These are phyloP conservation scores for Diabrotica balteata DNA, from an alignment of 2,888 invertebrate genomes.

Conservation along the genomic window DNA sequence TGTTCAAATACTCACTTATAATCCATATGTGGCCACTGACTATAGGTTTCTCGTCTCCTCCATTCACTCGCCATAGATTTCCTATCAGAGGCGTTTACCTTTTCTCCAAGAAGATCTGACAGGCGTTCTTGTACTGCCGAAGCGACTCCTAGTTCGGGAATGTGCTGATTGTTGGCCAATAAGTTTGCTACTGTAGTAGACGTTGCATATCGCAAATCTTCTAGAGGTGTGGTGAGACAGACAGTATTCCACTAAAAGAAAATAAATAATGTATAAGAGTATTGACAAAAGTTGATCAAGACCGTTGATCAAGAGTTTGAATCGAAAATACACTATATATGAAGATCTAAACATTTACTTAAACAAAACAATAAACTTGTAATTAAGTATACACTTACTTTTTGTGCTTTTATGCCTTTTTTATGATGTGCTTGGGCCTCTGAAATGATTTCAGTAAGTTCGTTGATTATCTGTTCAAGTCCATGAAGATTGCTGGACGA, in stretches of 20 bases:
- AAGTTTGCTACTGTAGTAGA: conserved; percentile 82
- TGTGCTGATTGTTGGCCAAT: conserved; percentile 80
- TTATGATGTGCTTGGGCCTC: conserved; percentile 74
- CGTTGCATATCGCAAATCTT: conserved; percentile 80
- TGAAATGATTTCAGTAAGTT: conserved; percentile 78
- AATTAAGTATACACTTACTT: conserved; percentile 64
- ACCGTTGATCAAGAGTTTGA: no score
- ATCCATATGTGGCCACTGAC: conserved; percentile 96
- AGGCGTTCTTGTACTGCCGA: conserved; percentile 89
- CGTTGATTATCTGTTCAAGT: conserved; percentile 77
- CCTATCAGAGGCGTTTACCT: conserved; percentile 63
- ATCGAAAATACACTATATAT: no score
- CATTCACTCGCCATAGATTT: conserved; percentile 91
- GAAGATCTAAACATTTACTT: no score
- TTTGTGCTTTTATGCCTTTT: conserved; percentile 89
- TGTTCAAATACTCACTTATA: conserved; percentile 74
- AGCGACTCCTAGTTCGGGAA: conserved; percentile 86
- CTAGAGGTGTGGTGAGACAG: conserved; percentile 80
- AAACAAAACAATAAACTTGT: no score
- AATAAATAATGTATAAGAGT: neutral
- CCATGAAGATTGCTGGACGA: conserved; percentile 67
- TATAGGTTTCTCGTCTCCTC: conserved; percentile 88
- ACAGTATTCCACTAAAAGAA: conserved; percentile 86
- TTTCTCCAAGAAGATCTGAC: conserved; percentile 72
- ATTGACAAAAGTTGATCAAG: no score